Evolutionary conservation across 1,140 invertebrate genomes (phyloP).

Genomic region (Diprion similis): DNA sequence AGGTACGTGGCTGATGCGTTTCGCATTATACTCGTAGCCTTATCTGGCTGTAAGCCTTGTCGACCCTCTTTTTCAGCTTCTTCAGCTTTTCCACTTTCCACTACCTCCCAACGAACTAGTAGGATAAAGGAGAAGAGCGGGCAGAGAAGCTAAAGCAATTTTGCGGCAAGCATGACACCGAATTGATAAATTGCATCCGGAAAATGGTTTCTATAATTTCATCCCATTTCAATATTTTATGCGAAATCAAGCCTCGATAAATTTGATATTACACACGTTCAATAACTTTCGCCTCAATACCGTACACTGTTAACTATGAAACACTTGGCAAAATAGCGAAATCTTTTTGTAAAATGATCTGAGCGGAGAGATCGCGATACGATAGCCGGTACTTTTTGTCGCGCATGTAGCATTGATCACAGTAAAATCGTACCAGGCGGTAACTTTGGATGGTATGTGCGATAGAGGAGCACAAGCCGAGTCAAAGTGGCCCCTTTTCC

Average conservation of each 20-base stretch:
- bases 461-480: background rate
- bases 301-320: too few species aligned
- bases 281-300: too few species aligned
- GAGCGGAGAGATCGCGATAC: background rate
- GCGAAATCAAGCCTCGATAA: too few species aligned
- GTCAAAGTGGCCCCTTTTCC: background rate
- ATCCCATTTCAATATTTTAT: background rate
- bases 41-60: slow-evolving; percentile 13
- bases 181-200: background rate
- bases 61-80: background rate
- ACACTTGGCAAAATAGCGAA: background rate
- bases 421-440: background rate
- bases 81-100: background rate
- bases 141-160: background rate
- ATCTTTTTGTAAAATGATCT: background rate
- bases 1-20: background rate
- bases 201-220: background rate
- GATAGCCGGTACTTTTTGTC: background rate
- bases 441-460: background rate
- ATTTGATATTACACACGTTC: too few species aligned
- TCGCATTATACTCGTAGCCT: slow-evolving; percentile 2
- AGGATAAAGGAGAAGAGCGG: background rate
- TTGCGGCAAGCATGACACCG: background rate
- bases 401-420: background rate
- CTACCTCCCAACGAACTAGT: background rate